Base-by-base conservation (phyloP, 2,888 invertebrate genomes). In the Dryadula phaetusa region DNA sequence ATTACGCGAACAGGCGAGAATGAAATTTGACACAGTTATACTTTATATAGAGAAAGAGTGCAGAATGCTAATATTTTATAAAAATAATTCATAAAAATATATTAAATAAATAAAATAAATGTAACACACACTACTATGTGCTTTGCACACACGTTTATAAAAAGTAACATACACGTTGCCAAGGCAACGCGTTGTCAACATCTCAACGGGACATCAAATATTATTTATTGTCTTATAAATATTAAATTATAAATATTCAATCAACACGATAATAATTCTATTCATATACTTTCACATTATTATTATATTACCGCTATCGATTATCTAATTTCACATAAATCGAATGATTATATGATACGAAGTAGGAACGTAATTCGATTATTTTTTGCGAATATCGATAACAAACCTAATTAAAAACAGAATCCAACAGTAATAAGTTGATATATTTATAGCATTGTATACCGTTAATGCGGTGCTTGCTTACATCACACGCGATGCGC, bases 401-500 rank as follows among this genome's bases (percentile, higher is more conserved):
- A 54, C 61, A 68, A 64, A 6, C 28, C 40, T 52, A 28, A 52
- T 52, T 52, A 52, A 52, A 54, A 61, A 37, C 61, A 52, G 28
- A n/a, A 58, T 62, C 37, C 49, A 12, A 32, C 22, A 49, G 47
- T 54, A 64, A 58, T 58, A 42, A 58, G 47, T 65, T 40, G 58
- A 60, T 49, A 63, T 69, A 64, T 61, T 64, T 64, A 69, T 61
- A 66, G 22, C 60, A 40, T 61, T 61, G 56, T 44, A 42, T 66
- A 62, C 56, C 66, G 63, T 63, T 60, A 66, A 58, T 37, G 61
- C 58, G 37, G 63, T 44, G 22, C 20, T 53, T 69, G 56, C 67
- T 75, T 82, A 79, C 76, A 78, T 81, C 74, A 82, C 79, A 78
- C 86, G 87, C 86, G 79, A 87, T 62, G 72, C 76, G 76, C 84